A percentile compares a stretch with the other conserved stretches of the same genome.
Evolutionary conservation across 2,113 vertebrate species (phyloP).

Genomic region (Gorsachius goisagi): DNA sequence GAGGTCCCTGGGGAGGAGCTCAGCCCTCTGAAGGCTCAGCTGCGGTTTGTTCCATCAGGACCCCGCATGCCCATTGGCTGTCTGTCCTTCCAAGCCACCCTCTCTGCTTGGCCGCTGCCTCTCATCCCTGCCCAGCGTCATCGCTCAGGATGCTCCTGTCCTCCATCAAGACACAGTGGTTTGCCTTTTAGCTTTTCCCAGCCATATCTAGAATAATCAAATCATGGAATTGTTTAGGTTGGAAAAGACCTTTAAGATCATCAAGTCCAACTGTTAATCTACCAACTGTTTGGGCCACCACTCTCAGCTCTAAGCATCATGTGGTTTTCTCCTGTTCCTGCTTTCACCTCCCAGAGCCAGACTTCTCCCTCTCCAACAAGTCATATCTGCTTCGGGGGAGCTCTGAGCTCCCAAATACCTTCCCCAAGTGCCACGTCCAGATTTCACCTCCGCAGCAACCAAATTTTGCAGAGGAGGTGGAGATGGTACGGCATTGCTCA

Average conservation of each 20-base stretch:
- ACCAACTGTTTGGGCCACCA: background rate
- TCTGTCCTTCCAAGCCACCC: background rate
- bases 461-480: background rate
- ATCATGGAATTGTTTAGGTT: too few relatives aligned
- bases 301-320: background rate
- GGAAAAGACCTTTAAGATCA: too few relatives aligned
- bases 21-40: background rate
- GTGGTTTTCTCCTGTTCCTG: background rate
- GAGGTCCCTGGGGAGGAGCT: background rate
- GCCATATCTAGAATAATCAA: too few relatives aligned
- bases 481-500: rapidly evolving
- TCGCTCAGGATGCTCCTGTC: background rate
- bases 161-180: background rate
- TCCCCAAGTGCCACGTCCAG: background rate
- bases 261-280: too few relatives aligned
- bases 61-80: rapidly evolving
- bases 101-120: background rate
- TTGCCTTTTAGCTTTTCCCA: background rate
- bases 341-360: background rate
- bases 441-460: background rate
- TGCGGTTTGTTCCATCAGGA: background rate
- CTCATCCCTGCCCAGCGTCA: background rate
- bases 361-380: background rate
- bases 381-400: background rate
- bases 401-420: background rate